Conservation (phyloP, 2,888 invertebrate genomes). For the Seira musarum region DNA sequence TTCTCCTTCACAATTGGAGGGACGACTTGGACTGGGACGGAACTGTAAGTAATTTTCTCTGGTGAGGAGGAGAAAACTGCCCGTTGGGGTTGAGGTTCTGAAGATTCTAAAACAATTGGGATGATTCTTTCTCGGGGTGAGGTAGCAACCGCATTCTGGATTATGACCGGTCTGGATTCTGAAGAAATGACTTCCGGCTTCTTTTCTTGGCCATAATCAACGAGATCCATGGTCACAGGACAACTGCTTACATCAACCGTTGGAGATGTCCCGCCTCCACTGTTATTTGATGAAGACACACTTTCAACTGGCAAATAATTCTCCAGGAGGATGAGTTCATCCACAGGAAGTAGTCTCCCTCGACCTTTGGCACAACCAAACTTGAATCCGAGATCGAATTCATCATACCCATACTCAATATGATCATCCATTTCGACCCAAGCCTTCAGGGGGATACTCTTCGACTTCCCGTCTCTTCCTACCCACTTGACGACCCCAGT, state of each 20-base stretch:
- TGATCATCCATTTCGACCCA: slow-evolving; percentile 66
- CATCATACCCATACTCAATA: slow-evolving; percentile 54
- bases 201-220: slow-evolving; percentile 44
- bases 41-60: background rate
- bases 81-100: background rate
- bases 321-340: slow-evolving; percentile 58
- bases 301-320: slow-evolving; percentile 57
- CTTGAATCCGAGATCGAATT: slow-evolving; percentile 54
- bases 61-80: background rate
- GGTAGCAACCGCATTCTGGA: background rate
- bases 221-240: slow-evolving; percentile 54
- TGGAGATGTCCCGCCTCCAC: slow-evolving; percentile 25
- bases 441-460: slow-evolving; percentile 50
- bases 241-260: slow-evolving; percentile 16
- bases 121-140: slow-evolving; percentile 40
- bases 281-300: slow-evolving; percentile 17
- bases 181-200: slow-evolving; percentile 14
- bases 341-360: slow-evolving; percentile 57
- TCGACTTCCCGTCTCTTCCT: slow-evolving; percentile 45
- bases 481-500: slow-evolving; percentile 63
- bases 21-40: background rate
- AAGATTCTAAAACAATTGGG: slow-evolving; percentile 46
- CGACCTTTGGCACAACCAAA: slow-evolving; percentile 61
- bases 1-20: background rate
- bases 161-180: background rate